Conservation (phyloP, 53 echinoderm and acorn worm species). For the Echinarachnius parma region DNA sequence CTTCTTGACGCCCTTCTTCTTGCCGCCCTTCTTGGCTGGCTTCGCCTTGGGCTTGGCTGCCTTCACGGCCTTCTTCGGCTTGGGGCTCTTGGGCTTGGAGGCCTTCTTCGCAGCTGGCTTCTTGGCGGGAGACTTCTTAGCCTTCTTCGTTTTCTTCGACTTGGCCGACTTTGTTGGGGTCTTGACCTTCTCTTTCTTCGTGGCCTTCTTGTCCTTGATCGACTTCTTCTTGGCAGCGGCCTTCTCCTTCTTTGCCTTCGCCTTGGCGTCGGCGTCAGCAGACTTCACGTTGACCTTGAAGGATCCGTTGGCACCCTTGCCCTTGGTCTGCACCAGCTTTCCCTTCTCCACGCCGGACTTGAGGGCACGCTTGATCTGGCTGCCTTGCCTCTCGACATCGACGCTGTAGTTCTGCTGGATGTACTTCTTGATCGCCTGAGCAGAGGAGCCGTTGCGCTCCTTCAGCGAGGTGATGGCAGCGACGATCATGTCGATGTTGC, state of each 20-base stretch:
- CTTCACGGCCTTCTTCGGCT: constrained; percentile 22
- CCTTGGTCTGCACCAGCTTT: constrained; percentile 12
- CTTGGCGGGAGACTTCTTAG: constrained; percentile 29
- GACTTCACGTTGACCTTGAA: constrained; percentile 47
- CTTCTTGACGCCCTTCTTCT: constrained; percentile 3
- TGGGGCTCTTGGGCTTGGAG: constrained; percentile 2
- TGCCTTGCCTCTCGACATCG: constrained; percentile 38
- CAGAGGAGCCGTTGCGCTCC: constrained; percentile 66
- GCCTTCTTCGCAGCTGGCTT: constrained; percentile 26
- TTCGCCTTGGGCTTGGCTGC: background rate
- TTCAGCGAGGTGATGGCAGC: constrained; percentile 59
- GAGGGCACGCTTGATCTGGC: constrained; percentile 21
- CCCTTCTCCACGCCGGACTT: constrained; percentile 22
- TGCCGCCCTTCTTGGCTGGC: constrained; percentile 14
- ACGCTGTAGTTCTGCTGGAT: constrained; percentile 64
- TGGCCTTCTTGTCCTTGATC: constrained; percentile 28
- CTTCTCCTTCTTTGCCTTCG: constrained; percentile 24
- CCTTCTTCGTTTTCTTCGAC: constrained; percentile 21
- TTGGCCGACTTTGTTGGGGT: constrained; percentile 16
- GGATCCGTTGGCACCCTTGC: constrained; percentile 24
- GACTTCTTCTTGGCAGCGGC: constrained; percentile 27
- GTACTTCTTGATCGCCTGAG: constrained; percentile 62
- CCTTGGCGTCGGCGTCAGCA: constrained; percentile 10
- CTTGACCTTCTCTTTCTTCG: constrained; percentile 17
- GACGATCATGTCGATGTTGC: constrained; percentile 52